These are phyloP conservation scores for Acanthosepion esculentum DNA, from an alignment of 2,888 invertebrate species.

Conservation along the genomic window DNA sequence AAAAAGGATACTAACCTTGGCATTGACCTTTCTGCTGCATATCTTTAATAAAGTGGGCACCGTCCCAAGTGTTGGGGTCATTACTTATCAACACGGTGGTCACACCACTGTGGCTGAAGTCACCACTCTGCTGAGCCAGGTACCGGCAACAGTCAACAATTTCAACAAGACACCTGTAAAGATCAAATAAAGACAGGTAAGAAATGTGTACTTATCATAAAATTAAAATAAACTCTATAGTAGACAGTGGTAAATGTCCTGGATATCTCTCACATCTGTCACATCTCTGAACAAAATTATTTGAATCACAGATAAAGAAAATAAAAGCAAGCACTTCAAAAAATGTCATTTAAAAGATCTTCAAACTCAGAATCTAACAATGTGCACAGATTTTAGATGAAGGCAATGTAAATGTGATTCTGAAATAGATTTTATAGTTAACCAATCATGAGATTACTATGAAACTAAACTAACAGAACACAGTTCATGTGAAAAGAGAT, in stretches of 20 bases:
- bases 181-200: conserved; percentile 46
- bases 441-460: no score
- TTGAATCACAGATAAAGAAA: not conserved
- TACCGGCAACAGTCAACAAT: conserved; percentile 89
- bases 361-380: no score
- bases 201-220: not conserved
- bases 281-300: not conserved
- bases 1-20: conserved; percentile 64
- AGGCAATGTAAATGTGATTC: no score
- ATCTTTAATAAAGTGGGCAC: conserved; percentile 85
- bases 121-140: conserved; percentile 76
- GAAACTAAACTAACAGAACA: no score
- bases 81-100: conserved; percentile 86
- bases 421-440: no score
- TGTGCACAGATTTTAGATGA: no score
- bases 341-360: not conserved
- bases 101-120: conserved; percentile 76
- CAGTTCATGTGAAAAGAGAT: no score
- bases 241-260: not conserved
- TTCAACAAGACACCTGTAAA: conserved; percentile 82
- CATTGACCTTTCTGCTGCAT: conserved; percentile 82
- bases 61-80: conserved; percentile 68
- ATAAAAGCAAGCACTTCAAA: not conserved
- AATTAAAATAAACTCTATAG: not conserved
- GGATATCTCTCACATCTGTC: not conserved